These are phyloP conservation scores for Probaryconus sp. DNA, from an alignment of 1,140 invertebrate genomes.

Conservation along the genomic window DNA sequence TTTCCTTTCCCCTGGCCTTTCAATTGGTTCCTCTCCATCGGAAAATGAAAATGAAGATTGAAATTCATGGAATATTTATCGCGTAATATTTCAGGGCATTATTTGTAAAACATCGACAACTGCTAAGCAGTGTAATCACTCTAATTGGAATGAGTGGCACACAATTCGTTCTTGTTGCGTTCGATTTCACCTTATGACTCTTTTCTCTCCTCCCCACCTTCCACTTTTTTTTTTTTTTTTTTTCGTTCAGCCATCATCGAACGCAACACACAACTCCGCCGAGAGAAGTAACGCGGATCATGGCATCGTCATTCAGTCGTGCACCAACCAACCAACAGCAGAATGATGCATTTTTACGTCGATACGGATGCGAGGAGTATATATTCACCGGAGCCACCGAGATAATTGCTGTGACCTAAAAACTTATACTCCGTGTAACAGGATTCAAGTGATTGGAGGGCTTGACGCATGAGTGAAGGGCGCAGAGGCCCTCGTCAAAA, in stretches of 20 bases:
- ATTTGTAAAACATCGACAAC: conserved; percentile 5
- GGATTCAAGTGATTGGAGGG: conserved; percentile 58
- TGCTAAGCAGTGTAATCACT: conserved; percentile 41
- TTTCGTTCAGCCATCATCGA: conserved; percentile 30
- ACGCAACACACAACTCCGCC: conserved; percentile 32
- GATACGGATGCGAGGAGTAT: conserved; percentile 14
- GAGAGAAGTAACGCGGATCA: conserved; percentile 41
- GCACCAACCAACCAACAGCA: no score
- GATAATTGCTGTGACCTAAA: conserved; percentile 69
- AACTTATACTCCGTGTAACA: conserved; percentile 59
- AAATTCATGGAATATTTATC: conserved; percentile 35
- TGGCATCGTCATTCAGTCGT: conserved; percentile 25
- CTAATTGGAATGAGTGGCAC: conserved; percentile 38
- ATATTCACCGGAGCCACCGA: conserved; percentile 40
- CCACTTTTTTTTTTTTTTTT: conserved; percentile 1
- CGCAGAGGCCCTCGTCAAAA: conserved; percentile 29
- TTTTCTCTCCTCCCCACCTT: conserved; percentile 5
- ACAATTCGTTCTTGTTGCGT: conserved; percentile 21
- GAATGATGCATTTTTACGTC: conserved; percentile 29
- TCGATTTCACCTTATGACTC: conserved; percentile 29
- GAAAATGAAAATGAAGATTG: conserved; percentile 11
- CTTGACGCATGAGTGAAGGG: conserved; percentile 46
- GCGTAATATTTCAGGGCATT: not conserved
- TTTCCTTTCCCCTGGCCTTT: not conserved
- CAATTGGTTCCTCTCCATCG: no score